phyloP scores from a whole-genome alignment of 2,888 invertebrate species.

The Diplazon laetatorius region DNA sequence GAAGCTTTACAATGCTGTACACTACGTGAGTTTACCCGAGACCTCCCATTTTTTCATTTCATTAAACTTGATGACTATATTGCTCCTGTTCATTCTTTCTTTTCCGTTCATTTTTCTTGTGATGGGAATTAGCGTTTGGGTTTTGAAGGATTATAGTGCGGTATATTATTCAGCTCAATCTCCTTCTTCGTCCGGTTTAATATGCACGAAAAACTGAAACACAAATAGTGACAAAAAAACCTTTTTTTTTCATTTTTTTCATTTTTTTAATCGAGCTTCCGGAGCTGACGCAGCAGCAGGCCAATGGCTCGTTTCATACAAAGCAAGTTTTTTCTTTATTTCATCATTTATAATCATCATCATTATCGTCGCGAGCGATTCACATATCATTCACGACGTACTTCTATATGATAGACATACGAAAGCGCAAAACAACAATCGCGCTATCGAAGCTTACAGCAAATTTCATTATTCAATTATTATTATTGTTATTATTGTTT shows the following conservation, averaged over 20 bases:
- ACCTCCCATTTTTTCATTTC: no score
- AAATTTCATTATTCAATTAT: constrained; percentile 33
- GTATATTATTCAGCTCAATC: constrained; percentile 19
- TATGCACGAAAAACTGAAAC: constrained; percentile 70
- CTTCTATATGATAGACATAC: constrained; percentile 48
- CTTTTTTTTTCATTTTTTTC: constrained; percentile 37
- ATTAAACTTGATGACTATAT: no score
- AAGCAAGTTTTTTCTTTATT: constrained; percentile 30
- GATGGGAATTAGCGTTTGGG: background rate
- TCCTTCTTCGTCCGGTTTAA: constrained; percentile 64
- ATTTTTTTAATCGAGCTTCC: constrained; percentile 27
- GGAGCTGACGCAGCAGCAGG: constrained; percentile 25
- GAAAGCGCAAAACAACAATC: constrained; percentile 50
- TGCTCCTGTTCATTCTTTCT: no score
- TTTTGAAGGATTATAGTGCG: background rate
- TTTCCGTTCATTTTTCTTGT: no score
- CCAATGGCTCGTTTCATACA: constrained; percentile 34
- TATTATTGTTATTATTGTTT: background rate
- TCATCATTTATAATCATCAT: constrained; percentile 36
- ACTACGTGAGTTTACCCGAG: no score
- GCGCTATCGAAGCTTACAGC: constrained; percentile 39
- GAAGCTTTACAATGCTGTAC: no score
- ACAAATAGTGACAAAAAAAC: constrained; percentile 65
- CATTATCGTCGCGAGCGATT: constrained; percentile 32
- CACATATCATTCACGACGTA: constrained; percentile 41